Evolutionary conservation across 30 jellyfish, hydroid and myxozoan species (phyloP), one percentile per base, ranked within the genome.

Genomic region (Pelagia noctiluca): DNA sequence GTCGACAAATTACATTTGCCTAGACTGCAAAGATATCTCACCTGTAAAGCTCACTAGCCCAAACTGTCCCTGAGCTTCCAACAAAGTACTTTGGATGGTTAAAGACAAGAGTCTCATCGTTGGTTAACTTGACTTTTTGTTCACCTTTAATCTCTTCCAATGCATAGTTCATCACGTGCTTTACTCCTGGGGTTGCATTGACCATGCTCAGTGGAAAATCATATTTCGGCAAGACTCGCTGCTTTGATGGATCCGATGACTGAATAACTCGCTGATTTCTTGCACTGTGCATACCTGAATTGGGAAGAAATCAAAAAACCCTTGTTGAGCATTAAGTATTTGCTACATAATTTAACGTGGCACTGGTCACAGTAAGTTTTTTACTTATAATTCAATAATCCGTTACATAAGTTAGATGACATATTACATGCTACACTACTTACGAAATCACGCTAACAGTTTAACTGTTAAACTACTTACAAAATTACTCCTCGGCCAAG

Each of bases 151-250:
- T 60, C 34, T 60, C 72, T n/a, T 22, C 34, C 34, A 60, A 60
- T n/a, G 30, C 34, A 26, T 60, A 60, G 34, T 26, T n/a, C 30
- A 60, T n/a, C 34, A 60, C 34, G 72, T 24, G 72, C 23, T 26
- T 60, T 26, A 60, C 72, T 26, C 72, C 72, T n/a, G 72, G 72
- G 30, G 72, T 60, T 60, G 34, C 72, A 60, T 60, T 60, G 34
- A 60, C 72, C 72, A 60, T 60, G 30, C 34, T 26, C 34, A 26
- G 30, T n/a, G 72, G 72, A 22, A 22, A 60, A 26, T 60, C 72
- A 60, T 60, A 60, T n/a, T 60, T 60, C 34, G 72, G 72, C 34
- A 60, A 26, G 34, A 60, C 72, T 26, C 72, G 8, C 23, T 60
- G 72, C 34, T 60, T 26, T 60, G 30, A n/a, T 22, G 34, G 72